These are phyloP conservation scores for Limulus polyphemus DNA, from an alignment of 2,888 invertebrate genomes.

Conservation along the genomic window DNA sequence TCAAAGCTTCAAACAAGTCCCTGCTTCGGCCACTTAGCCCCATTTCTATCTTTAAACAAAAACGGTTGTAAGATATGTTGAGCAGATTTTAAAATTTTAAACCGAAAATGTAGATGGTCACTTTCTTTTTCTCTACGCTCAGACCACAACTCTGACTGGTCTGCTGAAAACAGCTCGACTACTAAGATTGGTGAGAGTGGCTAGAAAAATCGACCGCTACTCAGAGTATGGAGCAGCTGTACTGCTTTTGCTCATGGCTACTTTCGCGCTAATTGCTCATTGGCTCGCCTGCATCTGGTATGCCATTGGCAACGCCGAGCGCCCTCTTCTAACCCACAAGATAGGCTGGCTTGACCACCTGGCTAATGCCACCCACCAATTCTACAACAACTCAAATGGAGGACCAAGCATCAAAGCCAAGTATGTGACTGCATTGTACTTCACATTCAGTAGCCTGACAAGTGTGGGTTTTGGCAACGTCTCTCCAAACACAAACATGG, in stretches of 20 bases:
- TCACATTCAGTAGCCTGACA: conserved; percentile 93
- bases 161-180: conserved; percentile 93
- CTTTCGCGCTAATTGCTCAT: conserved; percentile 95
- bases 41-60: too few species aligned
- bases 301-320: conserved; percentile 88
- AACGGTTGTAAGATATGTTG: too few species aligned
- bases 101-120: too few species aligned
- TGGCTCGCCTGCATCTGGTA: conserved; percentile 99
- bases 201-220: conserved; percentile 93
- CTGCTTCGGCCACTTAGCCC: too few species aligned
- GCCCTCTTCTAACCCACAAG: conserved; percentile 63
- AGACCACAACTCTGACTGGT: conserved; percentile 80
- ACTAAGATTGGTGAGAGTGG: conserved; percentile 86
- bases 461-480: conserved; percentile 94
- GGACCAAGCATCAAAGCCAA: conserved; percentile 58
- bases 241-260: conserved; percentile 86
- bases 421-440: conserved; percentile 94
- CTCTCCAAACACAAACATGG: conserved; percentile 91
- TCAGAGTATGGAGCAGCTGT: conserved; percentile 98
- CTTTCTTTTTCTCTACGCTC: too few species aligned
- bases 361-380: conserved; percentile 79
- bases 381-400: conserved; percentile 62
- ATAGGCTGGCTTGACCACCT: conserved; percentile 94
- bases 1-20: too few species aligned
- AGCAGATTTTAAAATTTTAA: too few species aligned